Evolutionary conservation across 2,113 vertebrate genomes (phyloP), one percentile per base, ranked within the genome.

Genomic region (Rhinolophus ferrumequinum): DNA sequence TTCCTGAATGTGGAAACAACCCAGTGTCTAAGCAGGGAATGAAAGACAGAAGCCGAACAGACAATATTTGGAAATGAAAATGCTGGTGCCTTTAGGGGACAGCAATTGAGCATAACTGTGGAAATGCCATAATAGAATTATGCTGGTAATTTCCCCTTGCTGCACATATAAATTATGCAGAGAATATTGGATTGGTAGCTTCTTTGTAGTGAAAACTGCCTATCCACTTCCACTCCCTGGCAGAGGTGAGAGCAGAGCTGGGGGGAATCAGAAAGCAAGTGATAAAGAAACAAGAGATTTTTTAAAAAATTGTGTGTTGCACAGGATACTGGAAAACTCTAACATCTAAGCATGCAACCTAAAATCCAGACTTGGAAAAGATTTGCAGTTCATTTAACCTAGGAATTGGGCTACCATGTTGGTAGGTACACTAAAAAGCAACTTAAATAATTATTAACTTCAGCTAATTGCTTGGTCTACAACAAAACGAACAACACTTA

Each of bases 151-250:
- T 93, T 98, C 30, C 69, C 93, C 47, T 86, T 50, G 19, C 87
- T 92, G 81, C 67, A 75, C 12, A 54, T 96, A 96, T 98, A 96
- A 98, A 97, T 98, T 97, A 98, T 98, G 94, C 94, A 98, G 80
- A 94, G 95, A 94, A 94, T 96, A 64, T 87, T 97, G 97, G 86
- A 94, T 92, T 93, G 95, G 94, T 98, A 86, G 56, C 75, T 97
- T 97, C 86, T 97, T 97, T 96, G 77, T 87, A 50, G 91, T 95
- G 88, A 97, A 96, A 98, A 95, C 69, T 94, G 50, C 88, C 92
- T 41, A 35, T 97, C 97, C 75, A 26, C 56, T 97, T 97, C 81
- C 84, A 96, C 85, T 62, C 82, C 30, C 41, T 97, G 90, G 88
- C 94, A 93, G 94, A 97, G 77, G 86, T 81, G 80, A 97, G 35